Percentiles rank a stretch among this genome's conserved stretches.
phyloP scores from a whole-genome alignment of 2,888 invertebrate species.

The Cabera pusaria region DNA sequence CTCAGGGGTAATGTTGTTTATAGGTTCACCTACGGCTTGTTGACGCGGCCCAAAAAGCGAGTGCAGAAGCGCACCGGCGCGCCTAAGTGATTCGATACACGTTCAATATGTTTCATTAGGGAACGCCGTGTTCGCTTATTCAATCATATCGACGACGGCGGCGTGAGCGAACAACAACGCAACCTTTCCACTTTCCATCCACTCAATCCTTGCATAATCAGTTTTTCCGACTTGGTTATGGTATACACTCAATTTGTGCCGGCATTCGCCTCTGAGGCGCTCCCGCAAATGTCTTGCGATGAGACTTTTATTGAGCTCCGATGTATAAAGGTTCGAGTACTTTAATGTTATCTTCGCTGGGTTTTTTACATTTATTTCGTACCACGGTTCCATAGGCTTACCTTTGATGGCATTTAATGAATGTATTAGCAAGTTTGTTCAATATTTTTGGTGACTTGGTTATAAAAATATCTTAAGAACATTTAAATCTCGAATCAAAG shows the following conservation, averaged over 20 bases:
- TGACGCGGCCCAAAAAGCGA: slow-evolving; percentile 68
- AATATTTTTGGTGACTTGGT: too few relatives aligned
- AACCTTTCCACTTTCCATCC: slow-evolving; percentile 52
- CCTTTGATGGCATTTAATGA: too few relatives aligned
- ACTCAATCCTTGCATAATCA: slow-evolving; percentile 70
- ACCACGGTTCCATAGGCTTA: too few relatives aligned
- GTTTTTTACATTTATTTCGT: too few relatives aligned
- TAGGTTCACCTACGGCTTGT: slow-evolving; percentile 75
- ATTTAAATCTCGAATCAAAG: too few relatives aligned
- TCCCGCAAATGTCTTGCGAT: slow-evolving; percentile 38
- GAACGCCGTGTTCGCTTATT: slow-evolving; percentile 74
- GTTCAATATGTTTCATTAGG: slow-evolving; percentile 83
- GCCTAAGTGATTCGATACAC: slow-evolving; percentile 82
- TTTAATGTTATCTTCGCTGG: too few relatives aligned
- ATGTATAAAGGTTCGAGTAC: neutral
- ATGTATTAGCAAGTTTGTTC: too few relatives aligned
- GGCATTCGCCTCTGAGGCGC: slow-evolving; percentile 33
- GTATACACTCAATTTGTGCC: slow-evolving; percentile 62
- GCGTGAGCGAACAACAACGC: slow-evolving; percentile 39
- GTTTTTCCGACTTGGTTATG: slow-evolving; percentile 67
- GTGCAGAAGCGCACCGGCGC: slow-evolving; percentile 70
- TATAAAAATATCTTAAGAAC: too few relatives aligned
- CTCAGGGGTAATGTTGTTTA: slow-evolving; percentile 74
- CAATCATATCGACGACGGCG: slow-evolving; percentile 70
- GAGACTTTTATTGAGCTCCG: slow-evolving; percentile 30